Evolutionary conservation across 2,797 vertebrate genomes (phyloP).

Genomic region (Saxicola maurus): DNA sequence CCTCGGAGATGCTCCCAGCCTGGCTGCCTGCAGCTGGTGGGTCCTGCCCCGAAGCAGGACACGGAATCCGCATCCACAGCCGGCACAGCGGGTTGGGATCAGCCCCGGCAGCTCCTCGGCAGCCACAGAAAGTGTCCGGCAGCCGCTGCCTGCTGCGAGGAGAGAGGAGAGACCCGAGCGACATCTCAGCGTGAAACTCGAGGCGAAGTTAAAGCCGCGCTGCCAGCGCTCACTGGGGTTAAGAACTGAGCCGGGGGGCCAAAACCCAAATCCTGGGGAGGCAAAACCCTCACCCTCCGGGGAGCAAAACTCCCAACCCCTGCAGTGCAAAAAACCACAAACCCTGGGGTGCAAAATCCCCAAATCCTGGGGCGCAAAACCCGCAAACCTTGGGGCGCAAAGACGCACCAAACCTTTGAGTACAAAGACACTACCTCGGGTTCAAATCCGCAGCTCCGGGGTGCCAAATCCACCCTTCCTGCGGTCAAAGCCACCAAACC

Average conservation of each 20-base stretch:
- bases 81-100: accelerated
- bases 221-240: accelerated
- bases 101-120: not conserved
- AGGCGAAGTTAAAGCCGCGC: not conserved
- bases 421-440: accelerated
- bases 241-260: accelerated
- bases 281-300: not conserved
- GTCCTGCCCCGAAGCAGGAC: accelerated
- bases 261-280: accelerated
- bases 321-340: accelerated
- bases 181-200: accelerated
- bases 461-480: not conserved
- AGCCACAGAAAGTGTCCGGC: accelerated
- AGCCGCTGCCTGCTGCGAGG: accelerated
- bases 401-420: accelerated
- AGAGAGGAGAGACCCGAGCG: accelerated
- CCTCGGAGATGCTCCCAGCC: not conserved
- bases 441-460: accelerated
- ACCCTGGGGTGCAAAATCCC: no score
- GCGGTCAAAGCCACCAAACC: not conserved
- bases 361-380: no score
- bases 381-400: accelerated
- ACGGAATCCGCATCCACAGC: accelerated
- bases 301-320: accelerated
- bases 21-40: accelerated